phyloP scores from a whole-genome alignment of 2,888 invertebrate genomes.

The Glyphotaelius pellucidus region DNA sequence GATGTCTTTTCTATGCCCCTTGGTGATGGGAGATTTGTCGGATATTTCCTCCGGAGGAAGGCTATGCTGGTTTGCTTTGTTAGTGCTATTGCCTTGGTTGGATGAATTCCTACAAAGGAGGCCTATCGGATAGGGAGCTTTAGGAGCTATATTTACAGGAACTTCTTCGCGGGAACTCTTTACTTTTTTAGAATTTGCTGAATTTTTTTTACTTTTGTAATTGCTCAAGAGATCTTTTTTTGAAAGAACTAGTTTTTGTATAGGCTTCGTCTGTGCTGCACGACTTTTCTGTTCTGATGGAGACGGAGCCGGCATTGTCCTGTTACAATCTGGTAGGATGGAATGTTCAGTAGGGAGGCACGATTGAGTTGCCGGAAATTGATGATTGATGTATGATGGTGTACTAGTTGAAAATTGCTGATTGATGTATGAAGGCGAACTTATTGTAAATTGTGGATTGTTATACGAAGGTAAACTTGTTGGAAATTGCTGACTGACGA shows the following conservation, averaged over 20 bases:
- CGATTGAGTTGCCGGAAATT: background rate
- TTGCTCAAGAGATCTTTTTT: background rate
- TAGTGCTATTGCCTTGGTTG: background rate
- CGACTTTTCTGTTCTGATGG: background rate
- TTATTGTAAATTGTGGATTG: background rate
- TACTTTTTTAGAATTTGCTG: background rate
- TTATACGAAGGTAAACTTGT: background rate
- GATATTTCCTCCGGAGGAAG: background rate
- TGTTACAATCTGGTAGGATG: slow-evolving; percentile 36
- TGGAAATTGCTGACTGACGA: background rate
- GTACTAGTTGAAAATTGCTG: background rate
- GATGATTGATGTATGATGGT: background rate
- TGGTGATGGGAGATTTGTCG: background rate
- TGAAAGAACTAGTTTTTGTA: background rate
- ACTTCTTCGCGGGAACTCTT: background rate
- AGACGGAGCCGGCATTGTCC: background rate
- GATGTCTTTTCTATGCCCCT: slow-evolving; percentile 7
- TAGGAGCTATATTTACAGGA: background rate
- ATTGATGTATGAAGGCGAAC: background rate
- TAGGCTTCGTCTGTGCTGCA: background rate
- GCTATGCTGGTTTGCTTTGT: background rate
- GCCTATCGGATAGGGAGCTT: slow-evolving; percentile 61
- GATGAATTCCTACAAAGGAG: slow-evolving; percentile 53
- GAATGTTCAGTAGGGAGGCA: background rate
- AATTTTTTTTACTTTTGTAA: background rate